A percentile compares a stretch with the other conserved stretches of the same genome.
phyloP scores from a whole-genome alignment of 2,888 invertebrate genomes.

The Trichogramma dendrolimi region DNA sequence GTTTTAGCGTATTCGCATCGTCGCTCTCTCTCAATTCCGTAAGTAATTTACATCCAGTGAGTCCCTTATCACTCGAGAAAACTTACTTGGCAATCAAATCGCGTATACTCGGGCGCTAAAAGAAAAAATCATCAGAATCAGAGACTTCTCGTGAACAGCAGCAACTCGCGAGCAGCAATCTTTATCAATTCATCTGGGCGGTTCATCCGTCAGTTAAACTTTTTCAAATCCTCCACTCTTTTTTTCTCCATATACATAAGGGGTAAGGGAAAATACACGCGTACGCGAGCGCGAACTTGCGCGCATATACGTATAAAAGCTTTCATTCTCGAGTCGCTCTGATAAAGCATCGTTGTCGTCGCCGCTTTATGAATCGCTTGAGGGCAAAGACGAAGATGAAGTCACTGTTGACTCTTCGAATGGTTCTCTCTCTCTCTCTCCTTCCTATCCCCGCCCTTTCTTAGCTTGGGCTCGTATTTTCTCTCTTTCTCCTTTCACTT shows the following conservation, averaged over 20 bases:
- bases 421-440: conserved; percentile 14
- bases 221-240: conserved; percentile 21
- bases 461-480: background rate
- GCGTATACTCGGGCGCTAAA: too few species aligned
- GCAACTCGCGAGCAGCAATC: conserved; percentile 13
- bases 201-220: conserved; percentile 25
- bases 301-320: conserved; percentile 12
- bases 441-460: conserved; percentile 5
- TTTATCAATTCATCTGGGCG: conserved; percentile 26
- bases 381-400: conserved; percentile 25
- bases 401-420: conserved; percentile 26
- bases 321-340: conserved; percentile 14
- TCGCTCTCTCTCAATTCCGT: too few species aligned
- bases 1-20: background rate
- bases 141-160: conserved; percentile 4
- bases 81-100: too few species aligned
- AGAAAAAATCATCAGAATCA: conserved; percentile 11
- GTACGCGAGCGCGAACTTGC: too few species aligned
- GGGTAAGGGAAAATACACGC: too few species aligned
- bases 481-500: conserved; percentile 1
- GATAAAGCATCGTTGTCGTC: conserved; percentile 21
- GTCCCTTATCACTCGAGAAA: too few species aligned
- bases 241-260: background rate
- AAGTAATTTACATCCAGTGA: too few species aligned
- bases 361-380: conserved; percentile 15